phyloP scores from a whole-genome alignment of 1,140 invertebrate species.

The Macrobrachium nipponense region DNA sequence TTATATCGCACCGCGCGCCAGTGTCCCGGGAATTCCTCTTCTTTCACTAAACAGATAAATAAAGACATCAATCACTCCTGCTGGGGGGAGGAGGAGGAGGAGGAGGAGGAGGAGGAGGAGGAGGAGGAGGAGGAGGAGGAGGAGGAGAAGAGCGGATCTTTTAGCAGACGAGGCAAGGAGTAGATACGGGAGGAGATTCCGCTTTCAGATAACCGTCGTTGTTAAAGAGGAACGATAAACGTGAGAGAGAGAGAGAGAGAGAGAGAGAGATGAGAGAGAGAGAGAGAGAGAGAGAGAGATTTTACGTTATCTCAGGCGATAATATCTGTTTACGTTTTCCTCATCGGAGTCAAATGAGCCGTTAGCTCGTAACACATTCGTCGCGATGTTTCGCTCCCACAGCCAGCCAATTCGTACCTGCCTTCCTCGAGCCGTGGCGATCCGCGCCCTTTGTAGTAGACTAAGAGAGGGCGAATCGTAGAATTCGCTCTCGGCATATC shows the following conservation, averaged over 20 bases:
- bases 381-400: background rate
- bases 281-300: conserved; percentile 11
- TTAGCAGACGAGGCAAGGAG: background rate
- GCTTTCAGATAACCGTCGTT: background rate
- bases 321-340: background rate
- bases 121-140: background rate
- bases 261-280: conserved; percentile 25
- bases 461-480: no score
- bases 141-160: no score
- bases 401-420: background rate
- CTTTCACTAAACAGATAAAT: no score
- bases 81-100: background rate
- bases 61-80: no score
- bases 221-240: background rate
- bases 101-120: background rate
- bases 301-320: background rate
- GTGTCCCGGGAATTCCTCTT: no score
- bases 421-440: no score
- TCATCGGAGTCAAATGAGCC: background rate
- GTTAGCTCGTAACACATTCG: no score
- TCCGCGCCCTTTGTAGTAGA: no score
- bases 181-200: background rate
- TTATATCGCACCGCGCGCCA: no score
- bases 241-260: background rate
- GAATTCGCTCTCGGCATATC: no score